Evolutionary conservation across 2,888 invertebrate species (phyloP), one percentile per base, ranked within the genome.

Genomic region (Caenorhabditis becei): DNA sequence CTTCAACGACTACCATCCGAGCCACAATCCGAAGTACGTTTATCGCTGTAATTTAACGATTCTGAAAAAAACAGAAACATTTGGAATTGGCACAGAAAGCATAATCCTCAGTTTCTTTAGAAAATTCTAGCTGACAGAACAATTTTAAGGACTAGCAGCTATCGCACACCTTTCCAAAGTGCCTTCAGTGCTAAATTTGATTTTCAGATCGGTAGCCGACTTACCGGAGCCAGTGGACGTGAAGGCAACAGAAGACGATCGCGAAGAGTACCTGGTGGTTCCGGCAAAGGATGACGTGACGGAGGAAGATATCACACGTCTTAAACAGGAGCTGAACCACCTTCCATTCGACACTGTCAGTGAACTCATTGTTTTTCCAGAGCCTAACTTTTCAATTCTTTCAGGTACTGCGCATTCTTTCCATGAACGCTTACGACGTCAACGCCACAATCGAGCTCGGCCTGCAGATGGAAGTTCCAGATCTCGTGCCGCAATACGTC

Each of bases 271-370:
- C 1, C 16, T 16, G 2, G 14, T 54, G 32, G 7, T 11, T 11
- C 37, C 8, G 26, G 26, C 47, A 18, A 47, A 44, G 28, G 28
- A n/a, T 2, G 18, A 28, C n/a, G 28, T 62, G 0, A 26, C 61
- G 1, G 44, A 44, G 1, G 18, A 20, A n/a, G 26, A 62, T 18
- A 26, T 62, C 10, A 4, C 18, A n/a, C 32, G 35, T 4, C 18
- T 66, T 28, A 66, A 66, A 23, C 41, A 54, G n/a, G 66, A 54
- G 18, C 54, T 54, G 3, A 23, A 41, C 4, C 66, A 66, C 44
- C 44, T 66, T 41, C 56, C 66, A 7, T 54, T 66, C 20, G 66
- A 66, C n/a, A 66, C 54, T 20, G 54, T 66, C n/a, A 20, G 24
- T n/a, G 3, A 7, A 26, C n/a, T 23, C 1, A n/a, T 11, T 11